Evolutionary conservation across 2,797 vertebrate species (phyloP).

Genomic region (Dendrocincla tyrannina): DNA sequence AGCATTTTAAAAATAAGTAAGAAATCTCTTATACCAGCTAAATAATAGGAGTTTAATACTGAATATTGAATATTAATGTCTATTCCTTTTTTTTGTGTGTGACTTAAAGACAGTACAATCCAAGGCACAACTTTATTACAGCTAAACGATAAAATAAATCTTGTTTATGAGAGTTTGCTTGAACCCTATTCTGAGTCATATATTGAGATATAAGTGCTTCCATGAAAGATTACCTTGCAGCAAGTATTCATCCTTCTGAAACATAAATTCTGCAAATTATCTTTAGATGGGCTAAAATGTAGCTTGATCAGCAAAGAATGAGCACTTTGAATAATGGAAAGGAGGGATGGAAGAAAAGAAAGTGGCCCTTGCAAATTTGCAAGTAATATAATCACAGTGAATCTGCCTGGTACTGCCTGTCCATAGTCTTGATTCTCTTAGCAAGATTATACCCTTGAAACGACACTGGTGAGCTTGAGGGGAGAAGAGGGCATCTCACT

Average conservation of each 20-base stretch:
- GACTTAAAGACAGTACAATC: not conserved
- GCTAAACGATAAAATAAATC: conserved; percentile 30
- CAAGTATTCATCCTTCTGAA: conserved; percentile 36
- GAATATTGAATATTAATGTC: not conserved
- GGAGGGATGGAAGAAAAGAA: not conserved
- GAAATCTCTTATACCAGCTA: not conserved
- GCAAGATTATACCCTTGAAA: not conserved
- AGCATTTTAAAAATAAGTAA: not conserved
- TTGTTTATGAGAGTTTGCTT: conserved; percentile 28
- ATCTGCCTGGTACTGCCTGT: not conserved
- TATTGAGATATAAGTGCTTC: conserved; percentile 13
- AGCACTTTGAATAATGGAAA: conserved; percentile 20
- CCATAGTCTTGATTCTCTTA: not conserved
- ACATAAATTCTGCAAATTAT: conserved; percentile 26
- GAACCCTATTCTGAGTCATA: not conserved
- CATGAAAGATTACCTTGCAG: conserved; percentile 28
- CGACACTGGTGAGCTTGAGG: not conserved
- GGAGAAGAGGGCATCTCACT: not conserved
- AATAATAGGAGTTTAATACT: not conserved
- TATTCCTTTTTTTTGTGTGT: not conserved
- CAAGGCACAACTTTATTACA: conserved; percentile 6
- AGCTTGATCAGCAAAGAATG: conserved; percentile 36
- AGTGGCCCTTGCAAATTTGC: not conserved
- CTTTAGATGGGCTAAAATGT: conserved; percentile 14
- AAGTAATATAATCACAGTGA: not conserved